Evolutionary conservation across 2,113 vertebrate genomes (phyloP).

Genomic region (Merops nubicus): DNA sequence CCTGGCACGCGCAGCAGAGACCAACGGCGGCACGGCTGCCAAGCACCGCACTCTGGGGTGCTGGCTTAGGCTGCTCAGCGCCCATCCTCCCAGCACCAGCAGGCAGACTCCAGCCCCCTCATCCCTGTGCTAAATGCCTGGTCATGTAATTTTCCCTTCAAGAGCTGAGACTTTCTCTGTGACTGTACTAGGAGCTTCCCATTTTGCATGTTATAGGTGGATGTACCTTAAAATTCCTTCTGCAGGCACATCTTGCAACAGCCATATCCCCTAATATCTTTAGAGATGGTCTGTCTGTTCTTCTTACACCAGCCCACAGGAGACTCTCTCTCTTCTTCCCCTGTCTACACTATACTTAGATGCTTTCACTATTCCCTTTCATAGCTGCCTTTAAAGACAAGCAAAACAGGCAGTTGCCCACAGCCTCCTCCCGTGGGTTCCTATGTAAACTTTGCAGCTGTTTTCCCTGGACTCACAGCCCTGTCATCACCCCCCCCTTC

Average conservation of each 20-base stretch:
- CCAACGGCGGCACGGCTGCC: background rate
- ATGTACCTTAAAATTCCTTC: background rate
- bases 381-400: background rate
- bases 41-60: background rate
- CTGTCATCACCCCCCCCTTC: background rate
- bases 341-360: background rate
- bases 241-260: background rate
- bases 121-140: rapidly evolving
- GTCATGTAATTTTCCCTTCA: background rate
- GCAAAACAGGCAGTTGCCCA: background rate
- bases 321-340: background rate
- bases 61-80: background rate
- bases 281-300: background rate
- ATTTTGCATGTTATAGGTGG: rapidly evolving
- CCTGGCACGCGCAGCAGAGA: background rate
- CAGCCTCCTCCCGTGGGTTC: background rate
- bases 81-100: background rate
- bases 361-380: background rate
- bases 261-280: background rate
- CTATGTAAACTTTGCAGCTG: background rate
- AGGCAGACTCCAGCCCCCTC: background rate
- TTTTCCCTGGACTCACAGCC: background rate
- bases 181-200: background rate
- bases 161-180: background rate
- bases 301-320: background rate